Percentiles rank a stretch among this genome's conserved stretches.
Evolutionary conservation across 2,797 vertebrate species (phyloP).

Genomic region (Gymnoscopelus microlampas): DNA sequence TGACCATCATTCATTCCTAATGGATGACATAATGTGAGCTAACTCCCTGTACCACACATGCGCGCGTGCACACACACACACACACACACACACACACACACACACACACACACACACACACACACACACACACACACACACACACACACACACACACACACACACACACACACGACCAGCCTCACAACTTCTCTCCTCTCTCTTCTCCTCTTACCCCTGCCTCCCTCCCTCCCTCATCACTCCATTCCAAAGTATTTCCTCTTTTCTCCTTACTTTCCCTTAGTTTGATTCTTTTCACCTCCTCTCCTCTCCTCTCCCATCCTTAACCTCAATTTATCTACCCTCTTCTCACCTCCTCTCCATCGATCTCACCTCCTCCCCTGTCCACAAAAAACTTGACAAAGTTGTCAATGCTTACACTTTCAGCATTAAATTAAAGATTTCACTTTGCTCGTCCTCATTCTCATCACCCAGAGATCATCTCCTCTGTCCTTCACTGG

Average conservation of each 20-base stretch:
- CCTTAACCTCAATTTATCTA: not conserved
- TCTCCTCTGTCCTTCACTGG: conserved; percentile 60
- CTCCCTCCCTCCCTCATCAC: conserved; percentile 37
- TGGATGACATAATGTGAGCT: conserved; percentile 58
- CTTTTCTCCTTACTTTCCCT: not conserved
- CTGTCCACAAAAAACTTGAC: not conserved
- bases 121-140: conserved; percentile 2
- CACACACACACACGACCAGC: conserved; percentile 31
- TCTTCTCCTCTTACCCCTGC: conserved; percentile 28
- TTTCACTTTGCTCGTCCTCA: conserved; percentile 1
- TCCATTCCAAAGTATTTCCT: conserved; percentile 3
- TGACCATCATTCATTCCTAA: conserved; percentile 52
- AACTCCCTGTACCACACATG: conserved; percentile 20
- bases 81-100: conserved; percentile 11
- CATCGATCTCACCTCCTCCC: not conserved
- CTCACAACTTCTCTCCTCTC: conserved; percentile 25
- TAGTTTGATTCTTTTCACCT: not conserved
- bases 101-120: conserved; percentile 3
- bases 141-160: conserved; percentile 20
- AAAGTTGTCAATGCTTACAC: too few relatives aligned
- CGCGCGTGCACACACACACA: not conserved
- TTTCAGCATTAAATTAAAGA: too few relatives aligned
- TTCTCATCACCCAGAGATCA: conserved; percentile 26
- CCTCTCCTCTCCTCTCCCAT: not conserved
- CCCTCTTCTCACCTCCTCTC: not conserved